A percentile compares a stretch with the other conserved stretches of the same genome.
Conservation (phyloP, 2,797 vertebrate genomes). For the Falco novaeseelandiae region DNA sequence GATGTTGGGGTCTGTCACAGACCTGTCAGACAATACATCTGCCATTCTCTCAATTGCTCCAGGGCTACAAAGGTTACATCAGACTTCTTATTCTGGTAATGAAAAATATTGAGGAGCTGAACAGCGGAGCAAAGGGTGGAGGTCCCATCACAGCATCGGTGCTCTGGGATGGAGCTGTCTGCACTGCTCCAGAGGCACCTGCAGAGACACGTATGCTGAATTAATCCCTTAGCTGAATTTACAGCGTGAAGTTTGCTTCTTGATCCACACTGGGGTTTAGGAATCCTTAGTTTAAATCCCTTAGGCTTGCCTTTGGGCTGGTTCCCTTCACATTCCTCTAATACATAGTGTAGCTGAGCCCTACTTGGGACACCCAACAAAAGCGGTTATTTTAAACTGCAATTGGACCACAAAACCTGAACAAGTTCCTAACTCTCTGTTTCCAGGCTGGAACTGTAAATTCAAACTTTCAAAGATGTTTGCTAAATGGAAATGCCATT, state of each 20-base stretch:
- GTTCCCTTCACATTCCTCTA: background rate
- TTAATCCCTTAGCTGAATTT: accelerated
- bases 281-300: background rate
- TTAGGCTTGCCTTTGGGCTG: background rate
- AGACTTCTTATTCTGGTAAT: background rate
- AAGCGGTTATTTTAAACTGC: background rate
- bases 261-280: accelerated
- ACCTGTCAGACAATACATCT: accelerated
- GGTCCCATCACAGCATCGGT: accelerated
- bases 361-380: accelerated
- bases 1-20: accelerated
- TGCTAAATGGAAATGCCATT: background rate
- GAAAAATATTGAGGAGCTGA: too few species aligned
- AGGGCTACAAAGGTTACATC: background rate
- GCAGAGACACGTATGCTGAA: accelerated
- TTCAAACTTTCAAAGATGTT: background rate
- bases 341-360: background rate
- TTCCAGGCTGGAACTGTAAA: background rate
- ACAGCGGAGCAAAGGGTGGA: background rate
- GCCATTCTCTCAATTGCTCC: accelerated
- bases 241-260: background rate
- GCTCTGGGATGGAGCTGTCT: too few species aligned
- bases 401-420: background rate
- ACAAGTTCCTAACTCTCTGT: background rate
- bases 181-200: accelerated